Conservation (phyloP, 1,140 invertebrate species). For the Tetramorium simillimum region DNA sequence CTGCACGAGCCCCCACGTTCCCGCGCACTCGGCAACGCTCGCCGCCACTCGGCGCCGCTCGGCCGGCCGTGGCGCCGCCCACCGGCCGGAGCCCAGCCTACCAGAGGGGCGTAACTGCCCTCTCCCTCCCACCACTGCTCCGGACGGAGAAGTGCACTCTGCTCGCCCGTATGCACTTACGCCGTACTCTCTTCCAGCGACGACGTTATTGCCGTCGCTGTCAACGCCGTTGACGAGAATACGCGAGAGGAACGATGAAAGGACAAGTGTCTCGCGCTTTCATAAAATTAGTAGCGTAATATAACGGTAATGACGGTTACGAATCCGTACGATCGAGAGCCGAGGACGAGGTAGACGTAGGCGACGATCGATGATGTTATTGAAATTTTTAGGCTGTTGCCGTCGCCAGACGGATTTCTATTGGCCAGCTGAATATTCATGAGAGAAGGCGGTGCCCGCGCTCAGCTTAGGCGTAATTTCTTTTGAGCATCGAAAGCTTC, state of each 20-base stretch:
- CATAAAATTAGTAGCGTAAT: neutral
- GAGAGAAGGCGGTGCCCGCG: slow-evolving; percentile 31
- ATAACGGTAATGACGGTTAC: neutral
- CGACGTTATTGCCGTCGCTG: slow-evolving; percentile 43
- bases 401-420: slow-evolving; percentile 36
- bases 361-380: slow-evolving; percentile 35
- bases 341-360: neutral
- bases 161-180: slow-evolving; percentile 22
- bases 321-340: neutral
- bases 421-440: slow-evolving; percentile 46
- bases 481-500: slow-evolving; percentile 28
- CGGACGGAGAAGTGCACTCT: slow-evolving; percentile 32
- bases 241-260: slow-evolving; percentile 30
- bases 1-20: slow-evolving; percentile 79
- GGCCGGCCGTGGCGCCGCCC: slow-evolving; percentile 74
- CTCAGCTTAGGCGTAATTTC: slow-evolving; percentile 43
- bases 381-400: slow-evolving; percentile 31
- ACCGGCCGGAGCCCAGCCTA: slow-evolving; percentile 74
- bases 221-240: slow-evolving; percentile 47
- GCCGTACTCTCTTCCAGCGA: slow-evolving; percentile 20
- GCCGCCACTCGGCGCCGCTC: slow-evolving; percentile 39
- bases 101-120: slow-evolving; percentile 78
- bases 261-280: neutral
- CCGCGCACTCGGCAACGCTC: slow-evolving; percentile 64
- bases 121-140: slow-evolving; percentile 26